A percentile compares a stretch with the other conserved stretches of the same genome.
Evolutionary conservation across 2,797 vertebrate species (phyloP).

Genomic region (Phoebastria nigripes): DNA sequence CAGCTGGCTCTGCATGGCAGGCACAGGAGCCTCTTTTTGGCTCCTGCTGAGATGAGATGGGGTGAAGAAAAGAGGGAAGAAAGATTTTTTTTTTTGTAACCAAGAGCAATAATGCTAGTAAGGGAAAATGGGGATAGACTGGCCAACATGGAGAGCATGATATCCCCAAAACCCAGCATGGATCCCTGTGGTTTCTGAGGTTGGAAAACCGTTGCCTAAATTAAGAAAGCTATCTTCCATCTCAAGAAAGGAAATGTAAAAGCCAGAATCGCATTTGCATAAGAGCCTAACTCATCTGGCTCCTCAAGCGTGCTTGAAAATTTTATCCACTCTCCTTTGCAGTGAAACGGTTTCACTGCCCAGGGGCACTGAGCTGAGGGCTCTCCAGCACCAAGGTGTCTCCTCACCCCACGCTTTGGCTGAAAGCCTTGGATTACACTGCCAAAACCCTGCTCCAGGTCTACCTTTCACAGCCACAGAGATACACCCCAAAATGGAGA

Average conservation of each 20-base stretch:
- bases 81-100: background rate
- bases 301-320: background rate
- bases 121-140: background rate
- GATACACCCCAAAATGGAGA: background rate
- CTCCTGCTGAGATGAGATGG: background rate
- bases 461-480: background rate
- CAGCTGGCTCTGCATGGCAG: background rate
- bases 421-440: background rate
- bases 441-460: background rate
- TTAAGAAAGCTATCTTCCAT: constrained; percentile 1
- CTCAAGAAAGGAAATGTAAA: background rate
- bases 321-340: background rate
- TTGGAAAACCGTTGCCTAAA: background rate
- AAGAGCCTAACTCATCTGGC: background rate
- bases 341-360: background rate
- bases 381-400: background rate
- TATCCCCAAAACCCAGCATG: background rate
- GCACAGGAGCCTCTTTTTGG: background rate
- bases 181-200: constrained; percentile 1
- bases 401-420: background rate
- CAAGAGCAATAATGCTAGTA: background rate
- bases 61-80: background rate
- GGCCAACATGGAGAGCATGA: background rate
- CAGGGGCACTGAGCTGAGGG: background rate
- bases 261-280: background rate